Conservation (phyloP, 2,888 invertebrate species). For the Drosophila algonquin region DNA sequence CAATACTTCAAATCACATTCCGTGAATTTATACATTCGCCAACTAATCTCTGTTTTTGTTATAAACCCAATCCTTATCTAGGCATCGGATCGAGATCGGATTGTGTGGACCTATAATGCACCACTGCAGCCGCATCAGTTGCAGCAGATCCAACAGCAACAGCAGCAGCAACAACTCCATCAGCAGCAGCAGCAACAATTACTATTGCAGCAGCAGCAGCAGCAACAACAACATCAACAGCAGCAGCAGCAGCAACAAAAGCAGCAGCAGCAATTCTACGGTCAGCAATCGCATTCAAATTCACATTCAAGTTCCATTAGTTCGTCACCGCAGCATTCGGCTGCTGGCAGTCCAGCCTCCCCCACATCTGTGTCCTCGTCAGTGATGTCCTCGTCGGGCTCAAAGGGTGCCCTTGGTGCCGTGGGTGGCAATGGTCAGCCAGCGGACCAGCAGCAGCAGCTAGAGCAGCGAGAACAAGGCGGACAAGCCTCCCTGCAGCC, state of each 20-base stretch:
- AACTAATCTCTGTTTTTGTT: conserved; percentile 48
- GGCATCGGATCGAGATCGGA: conserved; percentile 86
- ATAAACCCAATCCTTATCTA: conserved; percentile 42
- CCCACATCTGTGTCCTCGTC: conserved; percentile 95
- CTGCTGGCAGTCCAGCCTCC: conserved; percentile 89
- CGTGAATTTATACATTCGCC: not conserved
- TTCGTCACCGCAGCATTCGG: conserved; percentile 86
- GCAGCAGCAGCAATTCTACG: conserved; percentile 66
- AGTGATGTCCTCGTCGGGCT: conserved; percentile 92
- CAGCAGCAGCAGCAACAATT: conserved; percentile 37
- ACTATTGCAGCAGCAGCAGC: conserved; percentile 32
- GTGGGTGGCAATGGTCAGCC: conserved; percentile 58
- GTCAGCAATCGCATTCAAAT: conserved; percentile 82
- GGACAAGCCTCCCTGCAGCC: conserved; percentile 56
- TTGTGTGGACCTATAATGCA: conserved; percentile 96
- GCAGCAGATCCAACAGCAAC: conserved; percentile 74
- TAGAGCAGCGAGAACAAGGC: conserved; percentile 49
- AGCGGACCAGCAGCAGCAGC: conserved; percentile 55
- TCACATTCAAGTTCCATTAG: conserved; percentile 85
- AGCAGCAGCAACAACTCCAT: conserved; percentile 83
- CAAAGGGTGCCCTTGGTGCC: conserved; percentile 86
- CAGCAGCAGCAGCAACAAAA: conserved; percentile 73
- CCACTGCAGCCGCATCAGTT: conserved; percentile 85
- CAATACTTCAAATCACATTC: not conserved
- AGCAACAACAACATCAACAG: conserved; percentile 55